Base-by-base conservation (phyloP, 2,797 vertebrate genomes). In the Sternarchorhynchus goeldii region DNA sequence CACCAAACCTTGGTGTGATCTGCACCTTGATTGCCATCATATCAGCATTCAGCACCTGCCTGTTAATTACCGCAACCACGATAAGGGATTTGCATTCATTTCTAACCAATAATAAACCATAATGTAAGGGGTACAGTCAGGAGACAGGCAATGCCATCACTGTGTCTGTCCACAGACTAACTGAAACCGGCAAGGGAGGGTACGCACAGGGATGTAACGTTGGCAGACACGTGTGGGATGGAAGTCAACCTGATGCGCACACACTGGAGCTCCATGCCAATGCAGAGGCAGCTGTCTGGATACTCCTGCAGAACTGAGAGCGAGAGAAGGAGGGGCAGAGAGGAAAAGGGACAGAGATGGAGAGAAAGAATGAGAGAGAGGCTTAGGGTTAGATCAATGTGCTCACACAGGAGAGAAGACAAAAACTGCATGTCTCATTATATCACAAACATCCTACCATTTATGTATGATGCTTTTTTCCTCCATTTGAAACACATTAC, bases 241-340 rank as follows among this genome's bases (percentile, higher is more conserved):
- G 85, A 86, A 18, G 70, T 86, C 45, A 91, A 80, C 53, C 87
- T 68, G 56, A 79, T 39, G 29, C 82, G 78, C 62, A 88, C 53
- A 65, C 89, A 90, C 80, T 90, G 87, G 31, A 91, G 34, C 62
- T 92, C 87, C 21, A 80, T 89, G 81, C 87, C 88, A 59, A 73
- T 82, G 81, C 89, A 91, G 58, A 77, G 81, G 81, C 87, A 93
- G 1, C 1, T 57, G 79, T 88, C 86, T 55, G 88, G 86, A 41
- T 85, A 85, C 64, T 86, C 82, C 34, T 84, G 77, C 81, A 89
- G 71, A 81, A 87, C 87, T 91, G 78, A 56, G 65, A 84, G 63
- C 31, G 53, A 73, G 76, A 81, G 6, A 25, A 41, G 39, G 10
- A 41, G 39, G 10, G 39, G 8, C 10, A 41, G 83, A 25, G 67